A percentile compares a stretch with the other conserved stretches of the same genome.
Evolutionary conservation across 2,888 invertebrate species (phyloP).

Genomic region (Lasioglossum figueresi): DNA sequence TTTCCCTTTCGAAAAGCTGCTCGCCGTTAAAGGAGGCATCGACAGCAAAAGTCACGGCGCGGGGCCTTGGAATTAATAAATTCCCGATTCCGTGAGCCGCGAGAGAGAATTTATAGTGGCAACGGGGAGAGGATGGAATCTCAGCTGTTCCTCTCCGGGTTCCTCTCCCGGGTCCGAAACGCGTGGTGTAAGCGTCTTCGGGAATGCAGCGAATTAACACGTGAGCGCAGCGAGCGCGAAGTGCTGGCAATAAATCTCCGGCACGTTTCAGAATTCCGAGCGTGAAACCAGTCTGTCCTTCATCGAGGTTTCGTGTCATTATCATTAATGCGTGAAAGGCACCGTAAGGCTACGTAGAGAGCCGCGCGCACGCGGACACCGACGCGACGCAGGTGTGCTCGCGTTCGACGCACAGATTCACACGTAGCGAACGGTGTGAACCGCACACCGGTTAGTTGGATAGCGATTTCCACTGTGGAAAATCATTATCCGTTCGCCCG

Average conservation of each 20-base stretch:
- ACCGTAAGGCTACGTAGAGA: conserved; percentile 42
- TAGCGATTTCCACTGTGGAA: conserved; percentile 55
- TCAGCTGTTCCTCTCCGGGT: conserved; percentile 22
- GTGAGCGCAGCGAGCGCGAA: conserved; percentile 59
- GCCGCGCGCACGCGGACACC: conserved; percentile 43
- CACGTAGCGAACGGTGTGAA: conserved; percentile 48
- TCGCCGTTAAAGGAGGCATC: not conserved
- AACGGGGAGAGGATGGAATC: conserved; percentile 39
- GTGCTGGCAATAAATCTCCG: conserved; percentile 66
- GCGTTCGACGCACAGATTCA: conserved; percentile 53
- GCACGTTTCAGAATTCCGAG: conserved; percentile 69
- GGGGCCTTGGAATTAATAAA: conserved; percentile 45
- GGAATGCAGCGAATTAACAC: conserved; percentile 64
- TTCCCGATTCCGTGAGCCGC: conserved; percentile 48
- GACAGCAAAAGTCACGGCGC: conserved; percentile 7
- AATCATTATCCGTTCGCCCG: conserved; percentile 56
- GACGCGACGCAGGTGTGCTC: conserved; percentile 54
- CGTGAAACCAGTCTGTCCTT: conserved; percentile 68
- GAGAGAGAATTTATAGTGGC: conserved; percentile 50
- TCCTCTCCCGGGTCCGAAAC: conserved; percentile 34
- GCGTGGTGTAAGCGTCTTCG: conserved; percentile 16
- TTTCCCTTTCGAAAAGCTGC: not conserved
- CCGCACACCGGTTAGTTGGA: conserved; percentile 26
- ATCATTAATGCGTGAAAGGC: conserved; percentile 73
- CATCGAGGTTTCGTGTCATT: conserved; percentile 68